Evolutionary conservation across 2,797 vertebrate genomes (phyloP), one percentile per base, ranked within the genome.

Genomic region (Sebastes variabilis): DNA sequence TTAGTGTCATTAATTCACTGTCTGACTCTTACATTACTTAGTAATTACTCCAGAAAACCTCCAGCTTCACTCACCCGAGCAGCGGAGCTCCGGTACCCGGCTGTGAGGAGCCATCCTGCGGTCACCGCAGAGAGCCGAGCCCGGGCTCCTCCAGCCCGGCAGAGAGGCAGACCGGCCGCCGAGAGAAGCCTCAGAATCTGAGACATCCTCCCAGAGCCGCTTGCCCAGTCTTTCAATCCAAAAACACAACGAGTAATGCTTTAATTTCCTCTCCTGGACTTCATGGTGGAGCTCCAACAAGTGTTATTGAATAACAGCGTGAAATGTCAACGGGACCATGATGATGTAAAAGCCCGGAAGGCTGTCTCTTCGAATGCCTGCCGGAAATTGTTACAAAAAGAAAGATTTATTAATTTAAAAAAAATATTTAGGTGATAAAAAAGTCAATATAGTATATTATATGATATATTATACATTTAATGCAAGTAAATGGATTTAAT

Each of bases 151-250:
- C 62, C 72, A 18, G 87, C 78, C 20, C 82, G 76, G 20, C 87
- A 91, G 8, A 94, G 12, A 62, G 90, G 90, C 80, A 76, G 58
- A 34, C 70, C 81, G 62, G 85, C 85, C 27, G 86, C 88, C 34
- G 93, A 94, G 75, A 96, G 88, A 59, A 96, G 90, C 88, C 94
- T 92, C 74, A 94, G 65, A 65, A 94, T n/a, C 56, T 56, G 92
- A 85, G 88, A 89, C 94, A 95, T 95, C 8, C 84, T 93, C 82
- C 71, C 62, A 25, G 32, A 7, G 27, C 73, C 61, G 12, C 52
- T 42, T 3, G n/a, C 10, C 77, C 13, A 4, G 16, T 8, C 16
- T 66, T 38, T 36, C 5, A 12, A 13, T 8, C 10, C 46, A 49
- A 83, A 83, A 55, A 52, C 3, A n/a, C 2, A 5, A 30, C 2